A percentile compares a stretch with the other conserved stretches of the same genome.
phyloP scores from a whole-genome alignment of 92 coral and sea anemone genomes.

The Bergia sp. region DNA sequence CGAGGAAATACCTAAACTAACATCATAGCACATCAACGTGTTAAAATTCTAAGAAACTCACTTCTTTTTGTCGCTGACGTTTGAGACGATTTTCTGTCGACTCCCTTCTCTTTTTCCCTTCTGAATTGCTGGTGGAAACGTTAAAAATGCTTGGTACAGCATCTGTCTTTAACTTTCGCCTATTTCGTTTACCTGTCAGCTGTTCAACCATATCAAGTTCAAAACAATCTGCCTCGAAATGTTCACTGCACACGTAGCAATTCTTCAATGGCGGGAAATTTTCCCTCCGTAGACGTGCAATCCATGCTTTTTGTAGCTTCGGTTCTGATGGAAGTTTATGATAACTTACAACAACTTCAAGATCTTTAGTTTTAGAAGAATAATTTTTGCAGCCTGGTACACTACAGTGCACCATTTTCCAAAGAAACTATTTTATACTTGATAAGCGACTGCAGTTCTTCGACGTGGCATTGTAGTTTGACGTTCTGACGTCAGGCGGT shows the following conservation, averaged over 20 bases:
- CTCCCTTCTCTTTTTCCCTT: neutral
- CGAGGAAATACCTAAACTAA: no score
- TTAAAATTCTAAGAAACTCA: neutral
- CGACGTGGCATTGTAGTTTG: neutral
- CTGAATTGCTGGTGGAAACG: neutral
- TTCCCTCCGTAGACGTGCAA: neutral
- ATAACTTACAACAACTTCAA: neutral
- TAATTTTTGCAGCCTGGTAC: constrained; percentile 17
- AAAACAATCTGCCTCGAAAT: constrained; percentile 11
- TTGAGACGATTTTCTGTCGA: constrained; percentile 13
- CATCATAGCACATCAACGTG: no score
- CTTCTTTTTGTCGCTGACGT: neutral
- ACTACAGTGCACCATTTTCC: constrained; percentile 9
- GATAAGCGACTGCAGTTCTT: neutral
- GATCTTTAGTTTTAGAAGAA: constrained; percentile 1
- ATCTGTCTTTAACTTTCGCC: neutral
- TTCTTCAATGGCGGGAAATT: constrained; percentile 17
- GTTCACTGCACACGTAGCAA: constrained; percentile 25
- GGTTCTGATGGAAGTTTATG: constrained; percentile 8
- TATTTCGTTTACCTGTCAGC: constrained; percentile 3
- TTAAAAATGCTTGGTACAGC: neutral
- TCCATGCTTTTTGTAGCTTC: constrained; percentile 4
- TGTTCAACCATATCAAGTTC: neutral
- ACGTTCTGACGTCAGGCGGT: constrained; percentile 3
- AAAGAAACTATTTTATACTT: neutral